These are phyloP conservation scores for Cantharis rufa DNA, from an alignment of 2,888 invertebrate species.

Conservation along the genomic window DNA sequence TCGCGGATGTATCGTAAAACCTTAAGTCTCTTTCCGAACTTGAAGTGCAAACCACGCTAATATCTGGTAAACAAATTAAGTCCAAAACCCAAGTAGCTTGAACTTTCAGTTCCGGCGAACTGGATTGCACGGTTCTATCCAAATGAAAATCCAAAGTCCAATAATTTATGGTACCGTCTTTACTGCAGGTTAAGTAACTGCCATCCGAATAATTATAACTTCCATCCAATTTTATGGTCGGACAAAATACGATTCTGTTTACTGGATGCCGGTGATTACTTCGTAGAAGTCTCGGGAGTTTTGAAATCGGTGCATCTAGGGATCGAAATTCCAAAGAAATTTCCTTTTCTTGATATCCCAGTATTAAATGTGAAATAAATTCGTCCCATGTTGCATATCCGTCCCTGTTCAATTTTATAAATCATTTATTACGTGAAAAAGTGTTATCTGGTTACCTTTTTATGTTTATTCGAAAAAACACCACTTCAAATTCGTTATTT, in stretches of 20 bases:
- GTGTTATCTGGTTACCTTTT: conserved; percentile 38
- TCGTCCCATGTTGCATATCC: conserved; percentile 73
- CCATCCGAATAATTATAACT: conserved; percentile 66
- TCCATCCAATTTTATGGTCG: conserved; percentile 63
- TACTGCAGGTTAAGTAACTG: conserved; percentile 74
- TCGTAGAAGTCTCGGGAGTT: conserved; percentile 61
- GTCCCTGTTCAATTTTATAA: conserved; percentile 47
- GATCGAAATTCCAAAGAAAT: conserved; percentile 65
- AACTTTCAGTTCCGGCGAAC: conserved; percentile 63
- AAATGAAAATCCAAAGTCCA: conserved; percentile 76
- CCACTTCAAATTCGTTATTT: conserved; percentile 63
- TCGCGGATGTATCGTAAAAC: conserved; percentile 79
- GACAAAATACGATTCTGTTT: conserved; percentile 66
- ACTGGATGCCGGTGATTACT: conserved; percentile 74
- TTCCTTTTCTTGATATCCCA: conserved; percentile 73
- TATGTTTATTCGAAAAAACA: conserved; percentile 64
- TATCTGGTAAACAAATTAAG: conserved; percentile 74
- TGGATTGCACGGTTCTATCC: conserved; percentile 65
- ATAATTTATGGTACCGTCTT: conserved; percentile 77
- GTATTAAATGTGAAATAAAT: conserved; percentile 73
- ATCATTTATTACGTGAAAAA: not conserved
- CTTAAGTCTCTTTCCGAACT: conserved; percentile 78
- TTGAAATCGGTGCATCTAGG: conserved; percentile 67
- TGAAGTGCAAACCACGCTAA: conserved; percentile 75
- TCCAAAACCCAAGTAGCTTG: conserved; percentile 75